A percentile compares a stretch with the other conserved stretches of the same genome.
Conservation (phyloP, 2,888 invertebrate species). For the Apotomis capreana region DNA sequence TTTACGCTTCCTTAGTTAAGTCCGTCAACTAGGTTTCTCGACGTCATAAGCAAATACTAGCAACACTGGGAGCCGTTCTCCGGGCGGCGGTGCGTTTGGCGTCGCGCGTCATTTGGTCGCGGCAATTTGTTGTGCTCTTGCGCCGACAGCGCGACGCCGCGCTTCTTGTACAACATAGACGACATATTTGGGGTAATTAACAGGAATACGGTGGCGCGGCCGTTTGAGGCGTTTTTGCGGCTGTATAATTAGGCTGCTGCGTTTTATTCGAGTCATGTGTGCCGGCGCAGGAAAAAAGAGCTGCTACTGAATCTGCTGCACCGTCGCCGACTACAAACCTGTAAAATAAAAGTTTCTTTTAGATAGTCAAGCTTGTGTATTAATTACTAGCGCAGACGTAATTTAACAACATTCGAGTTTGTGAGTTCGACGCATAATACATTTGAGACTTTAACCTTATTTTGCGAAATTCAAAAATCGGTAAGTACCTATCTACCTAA, state of each 20-base stretch:
- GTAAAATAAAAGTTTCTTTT: no score
- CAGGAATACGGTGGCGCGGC: constrained; percentile 64
- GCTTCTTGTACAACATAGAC: constrained; percentile 45
- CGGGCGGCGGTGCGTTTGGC: constrained; percentile 46
- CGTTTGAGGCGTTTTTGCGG: constrained; percentile 56
- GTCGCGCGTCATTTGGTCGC: constrained; percentile 64
- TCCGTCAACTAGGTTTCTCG: background rate
- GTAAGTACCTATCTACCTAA: no score
- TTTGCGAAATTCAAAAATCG: no score
- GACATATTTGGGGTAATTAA: constrained; percentile 79
- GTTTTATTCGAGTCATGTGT: constrained; percentile 51
- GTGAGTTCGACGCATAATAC: no score
- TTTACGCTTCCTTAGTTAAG: background rate
- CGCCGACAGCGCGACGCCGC: constrained; percentile 41
- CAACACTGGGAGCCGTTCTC: constrained; percentile 3
- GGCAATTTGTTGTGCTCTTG: constrained; percentile 62
- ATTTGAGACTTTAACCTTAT: no score
- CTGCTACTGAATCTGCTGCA: background rate
- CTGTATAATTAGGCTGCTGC: constrained; percentile 34
- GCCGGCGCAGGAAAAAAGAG: constrained; percentile 32
- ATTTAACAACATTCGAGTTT: no score
- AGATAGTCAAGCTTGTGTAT: no score
- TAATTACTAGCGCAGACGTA: no score
- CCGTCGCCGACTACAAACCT: no score
- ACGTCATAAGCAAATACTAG: background rate